Evolutionary conservation across 92 coral and sea anemone genomes (phyloP).

Genomic region (Galaxea fascicularis): DNA sequence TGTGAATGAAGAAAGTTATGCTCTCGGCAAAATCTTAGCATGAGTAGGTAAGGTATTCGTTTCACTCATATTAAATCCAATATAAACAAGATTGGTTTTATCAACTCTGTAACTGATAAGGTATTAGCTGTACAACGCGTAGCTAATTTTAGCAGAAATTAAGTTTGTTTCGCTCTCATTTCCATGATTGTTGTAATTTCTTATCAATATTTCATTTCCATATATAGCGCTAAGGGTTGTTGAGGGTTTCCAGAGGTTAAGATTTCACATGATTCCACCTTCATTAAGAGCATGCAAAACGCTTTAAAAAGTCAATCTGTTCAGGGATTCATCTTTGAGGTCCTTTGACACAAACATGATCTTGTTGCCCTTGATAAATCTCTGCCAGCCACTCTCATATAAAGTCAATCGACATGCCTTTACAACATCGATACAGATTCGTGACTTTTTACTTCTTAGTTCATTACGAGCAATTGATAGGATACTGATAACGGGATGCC

Average conservation of each 20-base stretch:
- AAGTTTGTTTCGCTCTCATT: neutral
- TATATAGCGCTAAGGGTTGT: no score
- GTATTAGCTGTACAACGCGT: neutral
- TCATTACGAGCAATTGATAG: no score
- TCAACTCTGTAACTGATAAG: neutral
- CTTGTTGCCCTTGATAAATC: neutral
- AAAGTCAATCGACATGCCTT: no score
- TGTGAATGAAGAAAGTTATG: neutral
- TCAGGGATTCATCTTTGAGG: neutral
- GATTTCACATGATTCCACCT: neutral
- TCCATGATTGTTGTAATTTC: neutral
- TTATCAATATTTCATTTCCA: neutral
- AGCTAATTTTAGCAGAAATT: neutral
- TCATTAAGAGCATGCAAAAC: neutral
- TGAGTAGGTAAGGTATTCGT: neutral
- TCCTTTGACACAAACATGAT: neutral
- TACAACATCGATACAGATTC: no score
- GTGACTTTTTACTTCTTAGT: no score
- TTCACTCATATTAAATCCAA: neutral
- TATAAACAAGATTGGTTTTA: neutral
- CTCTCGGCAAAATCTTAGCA: neutral
- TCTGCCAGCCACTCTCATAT: no score
- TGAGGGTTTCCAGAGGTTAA: neutral
- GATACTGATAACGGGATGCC: no score
- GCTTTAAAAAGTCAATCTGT: neutral